A percentile compares a stretch with the other conserved stretches of the same genome.
These are phyloP conservation scores for Drymonia ruficornis DNA, from an alignment of 2,888 invertebrate genomes.

Conservation along the genomic window DNA sequence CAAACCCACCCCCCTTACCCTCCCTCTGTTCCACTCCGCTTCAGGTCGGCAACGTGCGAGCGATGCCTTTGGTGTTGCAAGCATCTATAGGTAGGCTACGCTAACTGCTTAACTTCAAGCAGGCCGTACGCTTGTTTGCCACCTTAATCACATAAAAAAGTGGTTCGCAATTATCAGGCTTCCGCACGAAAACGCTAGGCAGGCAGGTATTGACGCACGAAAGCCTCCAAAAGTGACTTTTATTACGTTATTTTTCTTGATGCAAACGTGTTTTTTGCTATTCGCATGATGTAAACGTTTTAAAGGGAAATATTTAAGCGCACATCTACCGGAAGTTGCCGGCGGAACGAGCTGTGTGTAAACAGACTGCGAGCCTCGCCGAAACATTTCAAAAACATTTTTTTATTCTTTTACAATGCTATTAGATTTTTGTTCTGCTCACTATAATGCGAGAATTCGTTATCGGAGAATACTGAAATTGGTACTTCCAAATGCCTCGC, in stretches of 20 bases:
- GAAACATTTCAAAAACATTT: conserved; percentile 59
- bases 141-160: too few relatives aligned
- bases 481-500: too few relatives aligned
- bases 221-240: conserved; percentile 23
- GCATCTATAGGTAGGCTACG: too few relatives aligned
- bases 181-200: conserved; percentile 20
- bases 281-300: conserved; percentile 49
- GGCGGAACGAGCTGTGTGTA: conserved; percentile 55
- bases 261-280: conserved; percentile 35
- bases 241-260: conserved; percentile 31
- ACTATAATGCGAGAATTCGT: conserved; percentile 14
- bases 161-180: conserved; percentile 9
- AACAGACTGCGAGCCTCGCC: conserved; percentile 56
- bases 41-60: too few relatives aligned
- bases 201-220: conserved; percentile 17
- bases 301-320: conserved; percentile 62
- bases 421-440: conserved; percentile 42
- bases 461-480: not conserved
- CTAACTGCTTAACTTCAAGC: too few relatives aligned
- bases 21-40: too few relatives aligned
- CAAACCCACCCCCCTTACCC: too few relatives aligned
- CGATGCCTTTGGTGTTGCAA: too few relatives aligned
- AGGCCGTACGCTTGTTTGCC: too few relatives aligned
- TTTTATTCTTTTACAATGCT: conserved; percentile 48
- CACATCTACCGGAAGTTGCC: conserved; percentile 61